phyloP scores from a whole-genome alignment of 53 echinoderm and acorn worm genomes.

The Echinarachnius parma region DNA sequence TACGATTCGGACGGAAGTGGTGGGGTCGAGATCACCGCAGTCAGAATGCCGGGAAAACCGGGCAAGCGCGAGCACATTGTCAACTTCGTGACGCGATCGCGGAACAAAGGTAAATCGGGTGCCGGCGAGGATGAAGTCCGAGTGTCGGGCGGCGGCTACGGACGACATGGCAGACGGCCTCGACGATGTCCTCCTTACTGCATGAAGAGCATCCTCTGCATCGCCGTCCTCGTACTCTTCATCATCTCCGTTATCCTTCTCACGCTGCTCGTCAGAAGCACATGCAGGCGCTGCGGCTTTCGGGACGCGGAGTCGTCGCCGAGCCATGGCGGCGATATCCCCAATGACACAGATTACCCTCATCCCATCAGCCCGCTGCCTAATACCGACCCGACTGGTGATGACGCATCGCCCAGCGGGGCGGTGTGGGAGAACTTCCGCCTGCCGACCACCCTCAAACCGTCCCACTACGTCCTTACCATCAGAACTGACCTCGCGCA shows the following conservation, averaged over 20 bases:
- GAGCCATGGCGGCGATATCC: neutral
- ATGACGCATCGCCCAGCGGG: neutral
- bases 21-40: slow-evolving; percentile 46
- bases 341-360: neutral
- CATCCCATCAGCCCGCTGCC: too few species aligned
- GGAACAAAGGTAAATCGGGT: too few species aligned
- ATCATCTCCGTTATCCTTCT: slow-evolving; percentile 53
- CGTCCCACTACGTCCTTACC: slow-evolving; percentile 64
- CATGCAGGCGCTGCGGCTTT: slow-evolving; percentile 6
- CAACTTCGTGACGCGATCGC: slow-evolving; percentile 54
- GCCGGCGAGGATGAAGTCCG: slow-evolving; percentile 59
- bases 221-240: slow-evolving; percentile 58
- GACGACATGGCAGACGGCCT: slow-evolving; percentile 8
- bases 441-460: slow-evolving; percentile 62
- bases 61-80: slow-evolving; percentile 53
- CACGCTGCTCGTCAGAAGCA: slow-evolving; percentile 29
- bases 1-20: slow-evolving; percentile 37
- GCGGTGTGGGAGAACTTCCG: slow-evolving; percentile 68
- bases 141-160: slow-evolving; percentile 35
- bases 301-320: neutral
- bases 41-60: slow-evolving; percentile 43
- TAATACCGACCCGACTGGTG: neutral
- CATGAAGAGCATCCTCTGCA: slow-evolving; percentile 51
- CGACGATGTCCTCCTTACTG: slow-evolving; percentile 43
- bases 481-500: slow-evolving; percentile 60